phyloP scores from a whole-genome alignment of 2,888 invertebrate genomes.

The Eupelmus urozonus region DNA sequence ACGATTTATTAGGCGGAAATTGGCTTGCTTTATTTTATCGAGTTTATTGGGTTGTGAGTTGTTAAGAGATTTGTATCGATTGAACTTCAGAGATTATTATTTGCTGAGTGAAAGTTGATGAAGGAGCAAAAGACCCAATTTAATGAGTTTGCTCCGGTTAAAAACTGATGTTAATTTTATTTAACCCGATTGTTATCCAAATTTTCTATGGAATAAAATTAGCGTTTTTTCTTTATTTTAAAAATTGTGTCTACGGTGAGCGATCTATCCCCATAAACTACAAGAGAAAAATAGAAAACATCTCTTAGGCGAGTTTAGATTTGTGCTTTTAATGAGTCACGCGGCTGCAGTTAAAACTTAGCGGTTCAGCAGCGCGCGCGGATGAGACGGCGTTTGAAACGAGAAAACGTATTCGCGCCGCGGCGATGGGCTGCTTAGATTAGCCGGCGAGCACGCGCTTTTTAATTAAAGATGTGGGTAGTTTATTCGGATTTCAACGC shows the following conservation, averaged over 20 bases:
- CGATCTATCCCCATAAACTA: not conserved
- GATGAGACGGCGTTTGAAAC: slow-evolving; percentile 31
- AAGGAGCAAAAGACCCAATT: no score
- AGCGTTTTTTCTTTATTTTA: no score
- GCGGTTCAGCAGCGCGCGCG: not conserved
- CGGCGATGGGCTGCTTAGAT: slow-evolving; percentile 46
- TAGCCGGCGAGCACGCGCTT: slow-evolving; percentile 8
- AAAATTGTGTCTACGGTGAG: no score
- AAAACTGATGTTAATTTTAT: no score
- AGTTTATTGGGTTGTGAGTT: not conserved
- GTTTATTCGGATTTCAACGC: slow-evolving; percentile 35
- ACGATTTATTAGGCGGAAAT: not conserved
- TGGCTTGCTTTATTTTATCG: not conserved
- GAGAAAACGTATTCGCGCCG: slow-evolving; percentile 30
- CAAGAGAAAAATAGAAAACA: slow-evolving; percentile 15
- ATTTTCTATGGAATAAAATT: no score
- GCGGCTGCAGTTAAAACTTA: slow-evolving; percentile 36
- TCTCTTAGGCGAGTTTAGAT: slow-evolving; percentile 24
- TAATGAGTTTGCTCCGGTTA: no score
- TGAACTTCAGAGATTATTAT: no score
- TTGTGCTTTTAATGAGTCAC: slow-evolving; percentile 45
- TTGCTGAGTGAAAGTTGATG: no score
- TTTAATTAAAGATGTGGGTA: slow-evolving; percentile 41
- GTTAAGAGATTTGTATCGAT: no score
- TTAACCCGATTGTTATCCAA: no score